Evolutionary conservation across 2,113 vertebrate species (phyloP).

Genomic region (Erpornis zantholeuca): DNA sequence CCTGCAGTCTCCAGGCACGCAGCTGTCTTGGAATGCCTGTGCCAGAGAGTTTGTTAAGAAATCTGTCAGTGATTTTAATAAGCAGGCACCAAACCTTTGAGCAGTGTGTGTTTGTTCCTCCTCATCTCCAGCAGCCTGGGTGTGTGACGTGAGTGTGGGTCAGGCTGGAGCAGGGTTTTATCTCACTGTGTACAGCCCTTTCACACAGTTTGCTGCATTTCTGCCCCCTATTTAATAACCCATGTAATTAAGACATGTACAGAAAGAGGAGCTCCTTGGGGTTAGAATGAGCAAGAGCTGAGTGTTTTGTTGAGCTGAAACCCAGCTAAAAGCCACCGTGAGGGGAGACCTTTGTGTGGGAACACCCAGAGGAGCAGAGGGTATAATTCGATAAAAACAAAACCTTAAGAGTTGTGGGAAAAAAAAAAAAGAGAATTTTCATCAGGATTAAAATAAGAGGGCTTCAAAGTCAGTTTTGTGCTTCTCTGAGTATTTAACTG

Average conservation of each 20-base stretch:
- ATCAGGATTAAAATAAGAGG: background rate
- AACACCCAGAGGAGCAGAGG: background rate
- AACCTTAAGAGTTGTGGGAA: background rate
- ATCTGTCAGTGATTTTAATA: background rate
- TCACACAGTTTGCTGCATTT: background rate
- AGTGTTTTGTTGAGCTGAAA: constrained; percentile 47
- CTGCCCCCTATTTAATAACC: constrained; percentile 36
- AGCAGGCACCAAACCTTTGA: background rate
- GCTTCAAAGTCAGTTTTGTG: background rate
- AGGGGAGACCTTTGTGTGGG: background rate
- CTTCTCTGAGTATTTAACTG: background rate
- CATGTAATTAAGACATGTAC: constrained; percentile 29
- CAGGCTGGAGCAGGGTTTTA: background rate
- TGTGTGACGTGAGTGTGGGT: background rate
- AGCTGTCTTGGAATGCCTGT: background rate
- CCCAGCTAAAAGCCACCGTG: background rate
- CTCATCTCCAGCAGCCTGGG: background rate
- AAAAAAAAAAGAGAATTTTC: background rate
- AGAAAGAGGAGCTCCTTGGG: constrained; percentile 13
- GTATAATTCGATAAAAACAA: constrained; percentile 7
- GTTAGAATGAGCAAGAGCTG: background rate
- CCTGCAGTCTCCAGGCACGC: background rate
- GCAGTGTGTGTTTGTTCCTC: background rate
- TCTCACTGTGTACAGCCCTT: background rate
- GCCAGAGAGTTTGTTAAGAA: background rate